Base-by-base conservation (phyloP, 64 coral and sea anemone genomes). In the Stylophora pistillata region DNA sequence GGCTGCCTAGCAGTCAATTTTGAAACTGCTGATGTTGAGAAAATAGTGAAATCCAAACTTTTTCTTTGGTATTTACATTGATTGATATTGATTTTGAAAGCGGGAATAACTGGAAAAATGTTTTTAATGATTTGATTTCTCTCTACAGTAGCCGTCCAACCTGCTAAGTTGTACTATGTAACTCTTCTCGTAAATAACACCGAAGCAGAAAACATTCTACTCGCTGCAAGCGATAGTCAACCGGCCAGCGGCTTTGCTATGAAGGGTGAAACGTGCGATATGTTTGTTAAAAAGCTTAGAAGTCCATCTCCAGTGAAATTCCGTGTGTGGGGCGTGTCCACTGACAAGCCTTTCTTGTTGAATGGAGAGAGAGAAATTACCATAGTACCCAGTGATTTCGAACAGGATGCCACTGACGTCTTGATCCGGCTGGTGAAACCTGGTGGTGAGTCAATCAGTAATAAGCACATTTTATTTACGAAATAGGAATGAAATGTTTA, bases 151-250 rank as follows among this genome's bases (percentile, higher is more conserved):
- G 56, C 89, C 26, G 72, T 97, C 14, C 95, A 97, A 37, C 95
- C 95, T 28, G 85, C 95, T 30, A 97, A 97, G 53, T 78, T 87
- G 82, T 97, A 87, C 62, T 90, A 89, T 71, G 87, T 86, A 52
- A 87, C 58, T 34, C 65, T 97, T 62, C 31, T 90, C 58, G 87
- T 97, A 26, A 93, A 72, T 76, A 97, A 97, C 72, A 90, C 88
- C 26, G 58, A 90, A 14, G 70, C 66, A 53, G 72, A 86, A 20
- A 76, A 90, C 0, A 37, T 97, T 53, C 78, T 69, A 15, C 33
- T 97, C 7, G 62, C 85, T 27, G 65, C 95, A 56, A 93, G 84
- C 53, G 95, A 97, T 64, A 91, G 82, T 30, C 91, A 87, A 75
- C 95, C 95, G 18, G 66, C 95, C 0, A 72, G 41, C 57, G 95